Conservation (phyloP, 2,888 invertebrate species). For the Halictus ligatus region DNA sequence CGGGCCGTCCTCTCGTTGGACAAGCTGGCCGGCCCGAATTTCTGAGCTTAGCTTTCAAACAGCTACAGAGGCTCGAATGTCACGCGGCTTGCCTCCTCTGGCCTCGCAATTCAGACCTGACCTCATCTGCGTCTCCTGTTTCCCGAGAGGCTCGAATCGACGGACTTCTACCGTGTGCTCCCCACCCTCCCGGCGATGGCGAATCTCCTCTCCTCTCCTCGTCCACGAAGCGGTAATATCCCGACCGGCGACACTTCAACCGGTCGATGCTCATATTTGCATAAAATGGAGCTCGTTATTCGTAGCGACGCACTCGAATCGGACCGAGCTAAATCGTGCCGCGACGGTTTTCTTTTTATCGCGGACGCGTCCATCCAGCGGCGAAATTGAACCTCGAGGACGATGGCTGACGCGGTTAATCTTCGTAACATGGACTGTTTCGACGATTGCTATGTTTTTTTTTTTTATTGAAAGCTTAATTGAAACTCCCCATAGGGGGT, state of each 20-base stretch:
- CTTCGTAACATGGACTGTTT: no score
- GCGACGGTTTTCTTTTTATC: no score
- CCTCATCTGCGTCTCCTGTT: constrained; percentile 50
- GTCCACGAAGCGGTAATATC: constrained; percentile 33
- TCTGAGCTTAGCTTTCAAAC: constrained; percentile 59
- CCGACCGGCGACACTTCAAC: constrained; percentile 26
- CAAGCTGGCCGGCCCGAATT: constrained; percentile 53
- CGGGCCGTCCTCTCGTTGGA: constrained; percentile 30
- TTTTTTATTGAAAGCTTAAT: no score
- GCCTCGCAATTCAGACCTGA: constrained; percentile 51
- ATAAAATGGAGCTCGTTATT: constrained; percentile 27
- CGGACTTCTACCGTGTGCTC: neutral
- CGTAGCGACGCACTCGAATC: neutral
- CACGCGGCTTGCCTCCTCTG: constrained; percentile 48
- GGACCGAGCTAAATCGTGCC: neutral
- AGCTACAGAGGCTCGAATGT: constrained; percentile 56
- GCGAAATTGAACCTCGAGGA: no score
- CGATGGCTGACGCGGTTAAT: no score
- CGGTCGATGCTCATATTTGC: constrained; percentile 32
- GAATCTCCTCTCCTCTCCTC: neutral
- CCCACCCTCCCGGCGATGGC: neutral
- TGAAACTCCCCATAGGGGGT: no score
- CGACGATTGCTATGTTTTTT: no score
- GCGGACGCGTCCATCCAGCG: no score
- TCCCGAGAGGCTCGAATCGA: constrained; percentile 44